These are phyloP conservation scores for Whitmania pigra DNA, from an alignment of 1,140 invertebrate species.

Conservation along the genomic window DNA sequence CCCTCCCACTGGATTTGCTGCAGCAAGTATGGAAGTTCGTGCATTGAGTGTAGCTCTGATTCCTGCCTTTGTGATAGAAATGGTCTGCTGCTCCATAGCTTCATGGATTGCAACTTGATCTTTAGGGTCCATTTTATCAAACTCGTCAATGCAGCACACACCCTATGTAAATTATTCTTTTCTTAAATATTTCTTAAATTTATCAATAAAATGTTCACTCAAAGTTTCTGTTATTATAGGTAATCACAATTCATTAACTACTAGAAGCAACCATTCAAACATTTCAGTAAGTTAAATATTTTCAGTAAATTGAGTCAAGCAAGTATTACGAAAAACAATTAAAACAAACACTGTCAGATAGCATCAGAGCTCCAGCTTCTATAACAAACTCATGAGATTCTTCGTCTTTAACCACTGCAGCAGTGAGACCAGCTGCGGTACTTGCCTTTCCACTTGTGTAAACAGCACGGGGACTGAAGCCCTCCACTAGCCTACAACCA, in stretches of 20 bases:
- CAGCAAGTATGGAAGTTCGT: constrained; percentile 89
- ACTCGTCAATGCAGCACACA: constrained; percentile 98
- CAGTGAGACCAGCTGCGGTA: constrained; percentile 90
- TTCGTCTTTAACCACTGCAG: constrained; percentile 91
- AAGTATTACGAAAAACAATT: background rate
- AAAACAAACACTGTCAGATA: constrained; percentile 70
- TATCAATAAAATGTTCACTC: background rate
- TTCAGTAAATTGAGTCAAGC: background rate
- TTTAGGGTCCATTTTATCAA: constrained; percentile 95
- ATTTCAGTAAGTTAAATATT: too few relatives aligned
- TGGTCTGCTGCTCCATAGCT: constrained; percentile 99
- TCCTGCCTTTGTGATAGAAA: constrained; percentile 95
- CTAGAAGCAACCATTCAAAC: too few relatives aligned
- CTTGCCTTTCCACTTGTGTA: constrained; percentile 98
- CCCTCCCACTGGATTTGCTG: constrained; percentile 91
- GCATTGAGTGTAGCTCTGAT: constrained; percentile 92
- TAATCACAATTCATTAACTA: background rate
- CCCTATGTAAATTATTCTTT: constrained; percentile 46
- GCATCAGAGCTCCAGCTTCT: constrained; percentile 95
- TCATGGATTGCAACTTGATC: constrained; percentile 99
- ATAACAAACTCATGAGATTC: constrained; percentile 97
- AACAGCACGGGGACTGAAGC: constrained; percentile 85
- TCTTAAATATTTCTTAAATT: background rate
- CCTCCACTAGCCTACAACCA: constrained; percentile 55
- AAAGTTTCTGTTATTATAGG: too few relatives aligned